Conservation (phyloP, 2,113 vertebrate species). For the Petrocephalus microphthalmus region DNA sequence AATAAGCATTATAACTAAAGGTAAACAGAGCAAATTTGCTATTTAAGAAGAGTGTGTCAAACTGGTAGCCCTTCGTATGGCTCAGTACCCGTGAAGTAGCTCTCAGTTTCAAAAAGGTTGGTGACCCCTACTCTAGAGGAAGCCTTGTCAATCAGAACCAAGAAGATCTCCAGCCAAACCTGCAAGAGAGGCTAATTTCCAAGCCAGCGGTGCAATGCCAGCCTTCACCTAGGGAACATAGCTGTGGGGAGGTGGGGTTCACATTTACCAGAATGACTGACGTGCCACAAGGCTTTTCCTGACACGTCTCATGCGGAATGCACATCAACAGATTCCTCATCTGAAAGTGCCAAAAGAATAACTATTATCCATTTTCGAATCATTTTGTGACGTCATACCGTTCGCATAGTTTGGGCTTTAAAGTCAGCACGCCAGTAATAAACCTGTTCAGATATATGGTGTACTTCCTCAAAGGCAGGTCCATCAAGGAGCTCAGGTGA, state of each 20-base stretch:
- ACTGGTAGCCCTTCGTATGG: no score
- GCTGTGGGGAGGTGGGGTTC: not conserved
- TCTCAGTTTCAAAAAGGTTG: no score
- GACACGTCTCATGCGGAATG: not conserved
- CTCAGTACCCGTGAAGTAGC: no score
- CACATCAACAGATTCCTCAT: not conserved
- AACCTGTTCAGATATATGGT: not conserved
- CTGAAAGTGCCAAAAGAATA: not conserved
- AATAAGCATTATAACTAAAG: no score
- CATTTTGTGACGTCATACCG: not conserved
- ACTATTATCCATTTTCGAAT: not conserved
- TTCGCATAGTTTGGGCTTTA: not conserved
- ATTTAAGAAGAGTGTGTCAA: no score
- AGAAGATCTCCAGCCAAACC: not conserved
- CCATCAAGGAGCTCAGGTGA: not conserved
- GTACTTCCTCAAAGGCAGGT: not conserved
- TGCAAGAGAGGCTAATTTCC: not conserved
- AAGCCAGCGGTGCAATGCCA: not conserved
- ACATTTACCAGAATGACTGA: no score
- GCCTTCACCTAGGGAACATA: not conserved
- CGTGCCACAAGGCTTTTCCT: not conserved
- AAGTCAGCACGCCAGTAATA: not conserved
- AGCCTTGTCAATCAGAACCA: not conserved
- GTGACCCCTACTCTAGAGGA: not conserved
- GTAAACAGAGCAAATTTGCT: no score